Percentiles rank a stretch among this genome's conserved stretches.
Conservation (phyloP, 1,140 invertebrate species). For the Lysiphlebus fabarum region DNA sequence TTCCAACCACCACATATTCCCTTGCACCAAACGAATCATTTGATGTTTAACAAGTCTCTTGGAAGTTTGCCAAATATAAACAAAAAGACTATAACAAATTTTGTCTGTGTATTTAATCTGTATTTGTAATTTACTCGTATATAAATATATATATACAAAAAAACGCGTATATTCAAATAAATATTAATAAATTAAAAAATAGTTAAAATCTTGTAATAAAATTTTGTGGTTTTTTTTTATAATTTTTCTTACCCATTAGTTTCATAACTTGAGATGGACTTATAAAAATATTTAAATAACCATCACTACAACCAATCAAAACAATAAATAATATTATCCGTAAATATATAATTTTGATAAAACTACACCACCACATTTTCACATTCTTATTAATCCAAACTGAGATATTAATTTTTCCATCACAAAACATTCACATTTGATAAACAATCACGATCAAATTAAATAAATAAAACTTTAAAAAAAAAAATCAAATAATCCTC, state of each 20-base stretch:
- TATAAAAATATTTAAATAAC: constrained; percentile 74
- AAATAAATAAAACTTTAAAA: no score
- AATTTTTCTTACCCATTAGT: constrained; percentile 69
- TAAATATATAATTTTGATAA: constrained; percentile 40
- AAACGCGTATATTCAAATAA: no score
- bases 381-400: constrained; percentile 39
- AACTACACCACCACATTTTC: constrained; percentile 49
- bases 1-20: no score
- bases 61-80: no score
- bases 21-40: no score
- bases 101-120: no score
- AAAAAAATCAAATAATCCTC: not conserved
- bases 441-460: no score
- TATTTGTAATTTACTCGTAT: no score
- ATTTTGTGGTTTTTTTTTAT: not conserved
- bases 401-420: not conserved
- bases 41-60: no score
- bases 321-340: constrained; percentile 40
- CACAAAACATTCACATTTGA: not conserved
- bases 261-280: constrained; percentile 74
- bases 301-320: constrained; percentile 43
- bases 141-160: no score
- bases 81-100: no score
- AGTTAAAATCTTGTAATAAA: not conserved
- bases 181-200: no score